phyloP scores from a whole-genome alignment of 2,888 invertebrate species.

The Agrotis exclamationis region DNA sequence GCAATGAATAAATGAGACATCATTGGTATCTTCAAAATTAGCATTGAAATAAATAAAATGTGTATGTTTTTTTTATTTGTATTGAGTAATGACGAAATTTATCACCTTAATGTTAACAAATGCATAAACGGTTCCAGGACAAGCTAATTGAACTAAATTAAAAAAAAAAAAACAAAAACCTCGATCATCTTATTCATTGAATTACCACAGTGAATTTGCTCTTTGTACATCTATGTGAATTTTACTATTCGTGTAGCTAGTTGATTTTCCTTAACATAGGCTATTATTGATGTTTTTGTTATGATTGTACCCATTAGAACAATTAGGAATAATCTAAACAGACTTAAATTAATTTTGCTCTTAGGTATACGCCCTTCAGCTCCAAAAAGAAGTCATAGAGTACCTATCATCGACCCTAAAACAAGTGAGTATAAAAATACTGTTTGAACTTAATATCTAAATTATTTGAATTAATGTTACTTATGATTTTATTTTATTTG shows the following conservation, averaged over 20 bases:
- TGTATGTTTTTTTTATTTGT: slow-evolving; percentile 38
- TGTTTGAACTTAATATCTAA: neutral
- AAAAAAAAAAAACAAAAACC: neutral
- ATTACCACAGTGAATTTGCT: slow-evolving; percentile 3
- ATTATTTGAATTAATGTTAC: slow-evolving; percentile 16
- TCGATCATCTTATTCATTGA: slow-evolving; percentile 2
- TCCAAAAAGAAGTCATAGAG: slow-evolving; percentile 82
- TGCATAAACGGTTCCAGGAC: neutral
- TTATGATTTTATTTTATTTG: slow-evolving; percentile 59
- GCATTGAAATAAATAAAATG: slow-evolving; percentile 35
- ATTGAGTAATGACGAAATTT: slow-evolving; percentile 22
- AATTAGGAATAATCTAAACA: slow-evolving; percentile 12
- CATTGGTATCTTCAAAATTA: slow-evolving; percentile 6
- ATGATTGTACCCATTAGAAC: slow-evolving; percentile 1
- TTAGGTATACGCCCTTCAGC: slow-evolving; percentile 81
- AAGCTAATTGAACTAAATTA: neutral
- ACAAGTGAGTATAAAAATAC: slow-evolving; percentile 79
- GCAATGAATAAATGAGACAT: slow-evolving; percentile 1
- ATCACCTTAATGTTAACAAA: slow-evolving; percentile 10
- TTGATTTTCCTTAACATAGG: slow-evolving; percentile 8
- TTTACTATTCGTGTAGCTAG: slow-evolving; percentile 25
- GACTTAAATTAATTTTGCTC: slow-evolving; percentile 50
- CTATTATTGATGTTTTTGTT: slow-evolving; percentile 8
- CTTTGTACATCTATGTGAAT: slow-evolving; percentile 12
- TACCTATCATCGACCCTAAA: slow-evolving; percentile 84